phyloP scores from a whole-genome alignment of 2,113 vertebrate species.

The Bufo bufo region DNA sequence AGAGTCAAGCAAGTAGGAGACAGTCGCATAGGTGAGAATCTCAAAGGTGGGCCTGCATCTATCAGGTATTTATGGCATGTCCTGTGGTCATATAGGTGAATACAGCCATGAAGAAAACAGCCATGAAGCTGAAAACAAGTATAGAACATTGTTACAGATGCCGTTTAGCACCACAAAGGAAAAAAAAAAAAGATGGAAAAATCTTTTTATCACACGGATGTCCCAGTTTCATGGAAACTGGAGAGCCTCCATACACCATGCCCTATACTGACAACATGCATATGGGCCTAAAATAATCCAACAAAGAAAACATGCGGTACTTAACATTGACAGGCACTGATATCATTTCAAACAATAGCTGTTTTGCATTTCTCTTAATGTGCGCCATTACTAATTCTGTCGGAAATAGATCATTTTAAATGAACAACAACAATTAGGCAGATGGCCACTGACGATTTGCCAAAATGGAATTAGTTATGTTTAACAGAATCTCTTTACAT shows the following conservation, averaged over 20 bases:
- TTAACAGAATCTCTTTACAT: slow-evolving; percentile 64
- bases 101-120: too few relatives aligned
- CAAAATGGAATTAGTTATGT: slow-evolving; percentile 60
- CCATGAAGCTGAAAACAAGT: background rate
- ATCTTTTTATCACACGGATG: background rate
- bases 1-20: too few relatives aligned
- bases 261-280: slow-evolving; percentile 10
- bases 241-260: background rate
- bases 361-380: slow-evolving; percentile 66
- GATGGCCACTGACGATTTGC: slow-evolving; percentile 66
- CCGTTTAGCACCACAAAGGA: background rate
- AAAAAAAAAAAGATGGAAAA: background rate
- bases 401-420: slow-evolving; percentile 62
- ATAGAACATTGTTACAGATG: background rate
- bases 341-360: slow-evolving; percentile 57
- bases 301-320: slow-evolving; percentile 18
- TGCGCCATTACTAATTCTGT: slow-evolving; percentile 64
- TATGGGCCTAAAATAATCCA: background rate
- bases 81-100: too few relatives aligned
- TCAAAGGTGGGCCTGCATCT: too few relatives aligned
- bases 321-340: background rate
- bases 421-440: slow-evolving; percentile 64
- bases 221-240: background rate
- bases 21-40: too few relatives aligned
- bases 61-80: too few relatives aligned